phyloP scores from a whole-genome alignment of 2,888 invertebrate species.

The Synergus gifuensis region DNA sequence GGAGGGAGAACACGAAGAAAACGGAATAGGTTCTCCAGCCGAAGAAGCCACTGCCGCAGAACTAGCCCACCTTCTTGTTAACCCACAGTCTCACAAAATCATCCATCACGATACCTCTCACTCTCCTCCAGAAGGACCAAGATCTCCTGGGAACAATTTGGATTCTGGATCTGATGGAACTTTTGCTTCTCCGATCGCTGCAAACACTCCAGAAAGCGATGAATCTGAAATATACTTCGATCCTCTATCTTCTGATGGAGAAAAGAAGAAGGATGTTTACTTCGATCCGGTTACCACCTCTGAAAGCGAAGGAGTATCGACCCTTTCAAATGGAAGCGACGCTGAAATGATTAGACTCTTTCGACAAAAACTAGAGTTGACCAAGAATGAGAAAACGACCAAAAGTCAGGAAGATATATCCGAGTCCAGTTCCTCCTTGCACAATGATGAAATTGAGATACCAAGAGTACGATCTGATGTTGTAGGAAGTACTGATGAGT shows the following conservation, averaged over 20 bases:
- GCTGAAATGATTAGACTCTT: slow-evolving; percentile 42
- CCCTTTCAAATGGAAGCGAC: slow-evolving; percentile 75
- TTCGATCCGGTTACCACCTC: slow-evolving; percentile 65
- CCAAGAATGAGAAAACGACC: slow-evolving; percentile 22
- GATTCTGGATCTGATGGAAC: slow-evolving; percentile 79
- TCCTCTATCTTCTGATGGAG: slow-evolving; percentile 69
- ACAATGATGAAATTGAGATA: slow-evolving; percentile 40
- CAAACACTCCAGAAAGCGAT: slow-evolving; percentile 76
- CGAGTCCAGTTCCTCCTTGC: slow-evolving; percentile 61
- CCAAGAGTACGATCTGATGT: slow-evolving; percentile 25
- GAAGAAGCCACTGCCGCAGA: slow-evolving; percentile 80
- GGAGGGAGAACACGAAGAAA: slow-evolving; percentile 67
- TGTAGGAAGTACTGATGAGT: slow-evolving; percentile 63
- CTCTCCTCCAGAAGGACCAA: slow-evolving; percentile 80
- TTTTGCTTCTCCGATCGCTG: slow-evolving; percentile 77
- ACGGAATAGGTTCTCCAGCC: slow-evolving; percentile 85
- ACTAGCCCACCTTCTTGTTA: slow-evolving; percentile 76
- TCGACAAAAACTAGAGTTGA: slow-evolving; percentile 26
- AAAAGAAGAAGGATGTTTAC: slow-evolving; percentile 62
- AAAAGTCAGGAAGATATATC: slow-evolving; percentile 59
- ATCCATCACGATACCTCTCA: slow-evolving; percentile 68
- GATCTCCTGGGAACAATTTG: slow-evolving; percentile 71
- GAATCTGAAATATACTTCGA: slow-evolving; percentile 73
- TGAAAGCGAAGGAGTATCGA: slow-evolving; percentile 62
- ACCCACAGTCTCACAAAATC: slow-evolving; percentile 63